Conservation (phyloP, 2,888 invertebrate species). For the Parnassius glacialis region DNA sequence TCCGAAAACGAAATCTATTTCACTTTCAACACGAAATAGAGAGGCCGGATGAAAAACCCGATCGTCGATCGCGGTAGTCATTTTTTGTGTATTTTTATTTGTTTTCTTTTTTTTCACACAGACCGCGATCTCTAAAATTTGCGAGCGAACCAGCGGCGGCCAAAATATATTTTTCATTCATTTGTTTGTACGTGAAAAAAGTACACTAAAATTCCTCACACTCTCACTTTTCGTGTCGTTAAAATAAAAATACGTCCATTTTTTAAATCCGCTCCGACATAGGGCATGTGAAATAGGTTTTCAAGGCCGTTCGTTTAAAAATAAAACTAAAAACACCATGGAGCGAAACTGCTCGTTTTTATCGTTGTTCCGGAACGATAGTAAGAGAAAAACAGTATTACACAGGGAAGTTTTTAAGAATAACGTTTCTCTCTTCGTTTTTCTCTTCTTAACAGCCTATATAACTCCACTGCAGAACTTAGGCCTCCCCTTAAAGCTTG, state of each 20-base stretch:
- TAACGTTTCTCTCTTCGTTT: too few species aligned
- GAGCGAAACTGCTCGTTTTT: not conserved
- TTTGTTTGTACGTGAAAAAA: conserved; percentile 43
- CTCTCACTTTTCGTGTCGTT: conserved; percentile 48
- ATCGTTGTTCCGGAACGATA: not conserved
- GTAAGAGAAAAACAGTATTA: too few species aligned
- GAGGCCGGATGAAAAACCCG: conserved; percentile 35
- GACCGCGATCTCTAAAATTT: conserved; percentile 46
- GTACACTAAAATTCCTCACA: conserved; percentile 43
- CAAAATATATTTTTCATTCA: conserved; percentile 50
- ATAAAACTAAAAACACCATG: conserved; percentile 13
- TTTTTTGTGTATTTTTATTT: conserved; percentile 23
- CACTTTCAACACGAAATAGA: conserved; percentile 37
- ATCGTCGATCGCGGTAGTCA: conserved; percentile 24
- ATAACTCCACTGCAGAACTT: too few species aligned
- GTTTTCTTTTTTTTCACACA: conserved; percentile 38
- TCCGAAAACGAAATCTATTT: conserved; percentile 34
- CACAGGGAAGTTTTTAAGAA: too few species aligned
- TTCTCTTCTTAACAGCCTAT: too few species aligned
- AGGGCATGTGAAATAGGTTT: conserved; percentile 24
- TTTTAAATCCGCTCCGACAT: conserved; percentile 40
- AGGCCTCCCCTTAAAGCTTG: too few species aligned
- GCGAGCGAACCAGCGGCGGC: conserved; percentile 40
- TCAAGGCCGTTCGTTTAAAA: conserved; percentile 31
- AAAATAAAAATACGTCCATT: conserved; percentile 46